Conservation (phyloP, 2,797 vertebrate species). For the Amazonetta brasiliensis region DNA sequence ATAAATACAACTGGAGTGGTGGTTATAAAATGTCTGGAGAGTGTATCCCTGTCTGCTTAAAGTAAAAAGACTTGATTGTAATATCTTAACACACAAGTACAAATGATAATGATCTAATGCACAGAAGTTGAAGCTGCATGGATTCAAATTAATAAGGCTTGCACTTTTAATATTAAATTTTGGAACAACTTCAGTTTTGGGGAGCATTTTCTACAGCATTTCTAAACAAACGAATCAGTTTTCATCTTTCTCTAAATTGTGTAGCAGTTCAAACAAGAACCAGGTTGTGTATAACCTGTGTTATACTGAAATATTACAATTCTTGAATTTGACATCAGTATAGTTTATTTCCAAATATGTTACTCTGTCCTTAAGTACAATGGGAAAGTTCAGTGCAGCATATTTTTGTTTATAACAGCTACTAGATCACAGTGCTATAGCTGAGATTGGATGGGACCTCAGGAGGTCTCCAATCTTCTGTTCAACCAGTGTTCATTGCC, state of each 20-base stretch:
- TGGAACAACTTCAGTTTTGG: not conserved
- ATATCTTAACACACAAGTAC: not conserved
- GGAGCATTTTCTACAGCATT: not conserved
- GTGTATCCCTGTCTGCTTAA: not conserved
- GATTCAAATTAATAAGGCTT: not conserved
- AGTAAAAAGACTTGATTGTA: not conserved
- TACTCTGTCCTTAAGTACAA: not conserved
- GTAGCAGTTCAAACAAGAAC: not conserved
- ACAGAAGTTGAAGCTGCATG: not conserved
- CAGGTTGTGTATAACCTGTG: not conserved
- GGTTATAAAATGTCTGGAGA: not conserved
- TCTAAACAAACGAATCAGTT: not conserved
- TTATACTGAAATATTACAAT: not conserved
- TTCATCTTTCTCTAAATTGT: not conserved
- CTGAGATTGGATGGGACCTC: not conserved
- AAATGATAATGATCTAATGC: not conserved
- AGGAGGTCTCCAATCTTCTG: not conserved
- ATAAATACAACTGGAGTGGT: not conserved
- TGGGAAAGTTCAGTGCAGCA: not conserved
- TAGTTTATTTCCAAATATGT: slow-evolving; percentile 39
- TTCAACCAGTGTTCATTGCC: not conserved
- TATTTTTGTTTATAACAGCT: not conserved
- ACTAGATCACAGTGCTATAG: not conserved
- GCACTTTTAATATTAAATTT: not conserved
- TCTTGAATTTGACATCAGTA: not conserved